A percentile compares a stretch with the other conserved stretches of the same genome.
These are phyloP conservation scores for Malurus alboscapulatus DNA, from an alignment of 2,113 vertebrate species.

Conservation along the genomic window DNA sequence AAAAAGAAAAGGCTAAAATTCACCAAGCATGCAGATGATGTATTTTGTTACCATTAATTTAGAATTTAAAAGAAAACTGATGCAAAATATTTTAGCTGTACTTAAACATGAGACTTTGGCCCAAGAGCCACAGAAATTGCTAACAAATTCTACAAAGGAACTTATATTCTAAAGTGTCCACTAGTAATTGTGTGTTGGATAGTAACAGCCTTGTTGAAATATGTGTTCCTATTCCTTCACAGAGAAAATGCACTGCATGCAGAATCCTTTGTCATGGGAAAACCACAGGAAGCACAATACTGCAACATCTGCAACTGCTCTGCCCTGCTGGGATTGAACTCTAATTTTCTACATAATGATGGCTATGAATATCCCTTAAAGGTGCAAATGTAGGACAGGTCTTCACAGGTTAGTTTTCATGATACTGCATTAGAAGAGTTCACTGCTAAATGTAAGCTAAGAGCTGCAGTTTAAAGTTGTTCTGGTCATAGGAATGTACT, in stretches of 20 bases:
- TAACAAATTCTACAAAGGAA: neutral
- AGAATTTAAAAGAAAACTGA: neutral
- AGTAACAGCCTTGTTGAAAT: neutral
- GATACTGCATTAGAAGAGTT: neutral
- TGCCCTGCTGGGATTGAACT: conserved; percentile 2
- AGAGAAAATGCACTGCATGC: neutral
- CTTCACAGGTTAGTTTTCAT: neutral
- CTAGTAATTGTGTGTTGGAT: neutral
- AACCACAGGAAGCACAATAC: conserved; percentile 4
- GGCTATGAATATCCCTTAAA: neutral
- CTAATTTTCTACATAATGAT: neutral
- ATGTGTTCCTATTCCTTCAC: conserved; percentile 1
- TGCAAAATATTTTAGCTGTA: neutral
- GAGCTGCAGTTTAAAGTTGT: neutral
- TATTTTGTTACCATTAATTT: neutral
- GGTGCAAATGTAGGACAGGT: neutral
- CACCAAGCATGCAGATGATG: neutral
- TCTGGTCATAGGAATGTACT: neutral
- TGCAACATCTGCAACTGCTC: conserved; percentile 15
- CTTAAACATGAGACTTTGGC: neutral
- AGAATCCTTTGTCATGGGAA: conserved; percentile 27
- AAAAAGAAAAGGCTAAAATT: neutral
- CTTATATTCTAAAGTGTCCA: neutral
- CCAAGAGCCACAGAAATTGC: neutral
- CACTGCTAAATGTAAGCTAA: neutral